Evolutionary conservation across 2,113 vertebrate genomes (phyloP), one percentile per base, ranked within the genome.

Genomic region (Perca schrenkii): DNA sequence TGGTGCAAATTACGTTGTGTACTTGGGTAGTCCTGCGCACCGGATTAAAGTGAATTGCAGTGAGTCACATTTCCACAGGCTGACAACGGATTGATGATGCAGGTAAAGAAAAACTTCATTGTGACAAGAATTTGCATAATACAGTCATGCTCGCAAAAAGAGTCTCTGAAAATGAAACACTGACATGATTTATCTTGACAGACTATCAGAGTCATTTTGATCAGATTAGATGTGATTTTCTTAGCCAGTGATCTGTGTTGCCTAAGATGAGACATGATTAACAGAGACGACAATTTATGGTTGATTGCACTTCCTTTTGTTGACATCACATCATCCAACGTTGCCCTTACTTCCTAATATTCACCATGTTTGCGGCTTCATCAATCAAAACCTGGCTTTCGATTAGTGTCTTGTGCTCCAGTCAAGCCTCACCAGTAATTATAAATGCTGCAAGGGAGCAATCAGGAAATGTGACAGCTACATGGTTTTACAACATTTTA

Each of bases 221-320:
- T 86, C 77, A 52, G 80, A 90, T 91, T 43, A 82, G 57, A 70
- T 57, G 70, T 43, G 74, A 85, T 64, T 76, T 84, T 81, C 58
- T 83, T 50, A 57, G 79, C 63, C 50, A 12, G 56, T 78, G 54
- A 86, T 88, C 75, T 80, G 72, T 43, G 74, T 46, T 82, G 61
- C 54, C 62, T 54, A 56, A 82, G 73, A 89, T 75, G 66, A 74
- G 80, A 64, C 72, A 14, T 85, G 88, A 91, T 89, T 80, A 84
- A 25, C 53, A 56, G 63, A 80, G 64, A 68, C 10, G n/a, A 77
- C 74, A 75, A 83, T 86, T 82, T 65, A 61, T 50, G 74, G 43
- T 70, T 87, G 88, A 92, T 90, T 91, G 73, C 67, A 77, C 74
- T 90, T 93, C 73, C 84, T 71, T 89, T 82, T 80, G 78, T 77